Base-by-base conservation (phyloP, 2,797 vertebrate genomes). In the Urophycis tenuis region DNA sequence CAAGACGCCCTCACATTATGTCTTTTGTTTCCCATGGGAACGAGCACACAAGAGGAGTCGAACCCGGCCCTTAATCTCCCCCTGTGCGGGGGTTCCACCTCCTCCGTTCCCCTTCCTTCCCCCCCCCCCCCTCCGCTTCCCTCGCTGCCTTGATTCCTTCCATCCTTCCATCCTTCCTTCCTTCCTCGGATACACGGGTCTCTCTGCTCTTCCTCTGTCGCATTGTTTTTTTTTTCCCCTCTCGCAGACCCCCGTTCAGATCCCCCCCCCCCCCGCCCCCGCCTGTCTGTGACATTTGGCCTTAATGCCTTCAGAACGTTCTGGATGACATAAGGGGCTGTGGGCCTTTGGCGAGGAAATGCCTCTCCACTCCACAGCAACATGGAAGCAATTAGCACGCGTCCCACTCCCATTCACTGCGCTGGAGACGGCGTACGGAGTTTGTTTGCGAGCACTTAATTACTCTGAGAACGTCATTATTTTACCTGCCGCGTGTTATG, bases 301-400 rank as follows among this genome's bases (percentile, higher is more conserved):
- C 76, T 83, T 84, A 80, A 79, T 78, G 45, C 82, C 85, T 83
- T 86, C 79, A 85, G 14, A 88, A 84, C 75, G 72, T 86, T 86
- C 77, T 86, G 86, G 89, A 91, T 89, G 88, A 85, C 90, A 91
- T 77, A 84, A 85, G 77, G 78, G 78, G 75, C 80, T 77, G 85
- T 87, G 82, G 84, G 72, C 64, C 74, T 73, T 84, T 69, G 76
- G 88, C 87, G 90, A 83, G 71, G 74, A n/a, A n/a, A 80, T 81
- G 60, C 9, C 85, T 79, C 0, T n/a, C 71, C 82, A 79, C 79
- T 64, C 80, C 82, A 35, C 85, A 86, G 87, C 87, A 88, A 81
- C 85, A 77, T 81, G 88, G 82, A 79, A 80, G 72, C 81, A 89
- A 89, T 91, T 90, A 91, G 78, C 76, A 29, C 81, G 77, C 15